Evolutionary conservation across 2,797 vertebrate species (phyloP), one percentile per base, ranked within the genome.

Genomic region (Balearica regulorum): DNA sequence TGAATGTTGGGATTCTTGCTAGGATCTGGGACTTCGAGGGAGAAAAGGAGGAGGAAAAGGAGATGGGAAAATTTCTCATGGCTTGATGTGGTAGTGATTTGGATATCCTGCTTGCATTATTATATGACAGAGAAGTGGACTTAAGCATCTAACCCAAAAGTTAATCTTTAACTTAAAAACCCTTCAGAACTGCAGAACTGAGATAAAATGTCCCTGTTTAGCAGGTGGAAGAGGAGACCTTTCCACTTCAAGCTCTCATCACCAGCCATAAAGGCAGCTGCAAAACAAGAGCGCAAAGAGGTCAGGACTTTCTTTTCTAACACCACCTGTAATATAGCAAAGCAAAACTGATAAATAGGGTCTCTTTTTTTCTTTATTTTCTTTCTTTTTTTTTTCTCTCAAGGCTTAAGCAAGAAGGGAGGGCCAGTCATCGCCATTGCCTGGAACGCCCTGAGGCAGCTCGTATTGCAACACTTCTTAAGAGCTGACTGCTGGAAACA

Each of bases 371-470:
- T 61, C 20, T 55, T 41, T 20, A 20, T 46, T 66, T 68, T 62
- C 24, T 28, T 51, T 51, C 37, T 37, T 37, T 51, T 51, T 51
- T 26, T 49, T 62, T 65, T 62, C 19, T 60, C 41, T 24, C 26
- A 22, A 35, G 31, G 5, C 43, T 48, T 53, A 37, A 66, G 39
- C 14, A 60, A 16, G 39, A 53, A 54, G 13, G 41, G 43, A 69
- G 41, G n/a, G n/a, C n/a, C 20, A 31, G 33, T 26, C 25, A 14
- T 3, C 57, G 29, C 16, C 0, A 0, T 31, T 86, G 46, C 39
- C 41, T 2, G 2, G 33, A 83, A 64, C 0, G 5, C 35, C 26
- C 43, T 46, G 35, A 55, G 17, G 55, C 66, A 62, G 76, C 5
- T 41, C 4, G 4, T 13, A 12, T 1, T 49, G 49, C 72, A 57